phyloP scores from a whole-genome alignment of 2,797 vertebrate genomes.

The Epinephelus coioides region DNA sequence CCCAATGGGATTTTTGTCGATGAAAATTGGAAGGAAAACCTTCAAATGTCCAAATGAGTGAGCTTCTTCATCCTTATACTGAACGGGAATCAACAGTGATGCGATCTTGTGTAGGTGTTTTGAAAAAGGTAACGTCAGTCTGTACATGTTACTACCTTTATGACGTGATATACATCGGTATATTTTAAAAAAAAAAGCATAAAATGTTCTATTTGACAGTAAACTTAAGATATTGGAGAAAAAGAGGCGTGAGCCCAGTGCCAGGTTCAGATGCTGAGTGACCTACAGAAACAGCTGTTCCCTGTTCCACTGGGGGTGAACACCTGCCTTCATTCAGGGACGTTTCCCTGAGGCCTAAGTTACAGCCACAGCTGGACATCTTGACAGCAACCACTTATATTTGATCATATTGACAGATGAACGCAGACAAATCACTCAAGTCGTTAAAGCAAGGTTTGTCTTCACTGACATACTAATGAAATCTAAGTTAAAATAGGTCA shows the following conservation, averaged over 20 bases:
- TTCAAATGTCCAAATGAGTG: too few species aligned
- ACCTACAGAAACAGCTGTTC: constrained; percentile 52
- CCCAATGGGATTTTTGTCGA: too few species aligned
- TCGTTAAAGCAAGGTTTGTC: constrained; percentile 43
- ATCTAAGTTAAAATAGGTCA: neutral
- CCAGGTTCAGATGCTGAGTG: constrained; percentile 35
- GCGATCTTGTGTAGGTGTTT: too few species aligned
- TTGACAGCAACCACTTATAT: constrained; percentile 62
- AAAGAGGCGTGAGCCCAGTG: neutral
- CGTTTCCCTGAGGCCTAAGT: constrained; percentile 32
- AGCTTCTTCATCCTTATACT: too few species aligned
- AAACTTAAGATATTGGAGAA: neutral
- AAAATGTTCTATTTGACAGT: neutral
- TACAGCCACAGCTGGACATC: constrained; percentile 54
- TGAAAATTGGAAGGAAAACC: too few species aligned
- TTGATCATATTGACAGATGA: constrained; percentile 69
- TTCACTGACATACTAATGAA: constrained; percentile 25
- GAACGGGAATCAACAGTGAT: too few species aligned
- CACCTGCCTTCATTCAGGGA: constrained; percentile 67
- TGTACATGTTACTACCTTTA: too few species aligned
- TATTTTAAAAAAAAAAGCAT: neutral
- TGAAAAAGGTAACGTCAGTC: too few species aligned
- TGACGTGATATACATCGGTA: too few species aligned
- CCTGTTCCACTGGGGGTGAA: constrained; percentile 21
- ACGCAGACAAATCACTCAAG: constrained; percentile 16